phyloP scores from a whole-genome alignment of 2,113 vertebrate species.

The Mastomys coucha region DNA sequence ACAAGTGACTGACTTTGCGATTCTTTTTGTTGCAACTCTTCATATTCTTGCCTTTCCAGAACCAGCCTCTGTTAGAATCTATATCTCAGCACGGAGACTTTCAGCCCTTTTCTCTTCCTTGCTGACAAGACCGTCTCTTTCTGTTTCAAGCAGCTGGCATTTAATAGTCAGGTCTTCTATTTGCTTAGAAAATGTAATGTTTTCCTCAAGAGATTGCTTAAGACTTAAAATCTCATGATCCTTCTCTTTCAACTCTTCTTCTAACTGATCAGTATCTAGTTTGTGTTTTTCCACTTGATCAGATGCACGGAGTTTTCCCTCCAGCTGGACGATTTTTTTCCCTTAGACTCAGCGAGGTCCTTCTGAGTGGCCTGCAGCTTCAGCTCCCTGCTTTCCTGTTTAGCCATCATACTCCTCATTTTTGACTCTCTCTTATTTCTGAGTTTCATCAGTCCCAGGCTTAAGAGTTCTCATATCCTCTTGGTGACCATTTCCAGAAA shows the following conservation, averaged over 20 bases:
- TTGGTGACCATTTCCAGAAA: too few relatives aligned
- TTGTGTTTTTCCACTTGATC: conserved; percentile 87
- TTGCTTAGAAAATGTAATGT: conserved; percentile 88
- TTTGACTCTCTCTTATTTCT: too few relatives aligned
- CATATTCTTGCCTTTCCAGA: conserved; percentile 84
- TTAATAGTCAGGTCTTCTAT: conserved; percentile 89
- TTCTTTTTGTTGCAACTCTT: too few relatives aligned
- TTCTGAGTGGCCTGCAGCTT: too few relatives aligned
- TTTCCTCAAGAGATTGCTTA: conserved; percentile 87
- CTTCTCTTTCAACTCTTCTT: conserved; percentile 86
- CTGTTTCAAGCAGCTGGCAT: conserved; percentile 89
- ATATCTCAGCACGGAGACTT: conserved; percentile 88
- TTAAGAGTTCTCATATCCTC: too few relatives aligned
- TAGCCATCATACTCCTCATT: too few relatives aligned
- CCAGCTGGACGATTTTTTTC: too few relatives aligned
- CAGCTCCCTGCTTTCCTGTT: too few relatives aligned
- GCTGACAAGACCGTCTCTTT: conserved; percentile 86
- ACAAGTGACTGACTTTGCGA: too few relatives aligned
- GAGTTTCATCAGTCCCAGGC: too few relatives aligned
- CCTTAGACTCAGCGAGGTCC: too few relatives aligned
- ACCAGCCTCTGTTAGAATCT: conserved; percentile 84
- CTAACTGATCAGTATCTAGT: conserved; percentile 83
- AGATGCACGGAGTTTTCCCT: too few relatives aligned
- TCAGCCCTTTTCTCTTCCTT: conserved; percentile 85
- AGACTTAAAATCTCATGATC: conserved; percentile 88